These are phyloP conservation scores for Chloroceryle inda DNA, from an alignment of 2,797 vertebrate genomes.

Conservation along the genomic window DNA sequence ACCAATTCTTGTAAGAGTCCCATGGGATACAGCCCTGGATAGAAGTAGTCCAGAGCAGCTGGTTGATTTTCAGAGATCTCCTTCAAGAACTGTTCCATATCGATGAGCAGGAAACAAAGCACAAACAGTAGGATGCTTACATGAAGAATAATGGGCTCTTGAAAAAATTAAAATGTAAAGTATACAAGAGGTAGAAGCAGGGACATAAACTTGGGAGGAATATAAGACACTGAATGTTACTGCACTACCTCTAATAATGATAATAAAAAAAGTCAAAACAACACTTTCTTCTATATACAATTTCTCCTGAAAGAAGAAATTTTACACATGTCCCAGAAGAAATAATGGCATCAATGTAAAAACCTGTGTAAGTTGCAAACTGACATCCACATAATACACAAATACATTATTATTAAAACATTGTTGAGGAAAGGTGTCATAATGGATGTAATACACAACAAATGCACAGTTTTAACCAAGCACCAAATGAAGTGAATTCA, in stretches of 20 bases:
- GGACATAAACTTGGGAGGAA: fast-evolving
- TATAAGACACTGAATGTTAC: not conserved
- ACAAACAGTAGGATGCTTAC: too few species aligned
- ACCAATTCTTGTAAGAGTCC: not conserved
- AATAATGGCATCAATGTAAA: not conserved
- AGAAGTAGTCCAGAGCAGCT: not conserved
- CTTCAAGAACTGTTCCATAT: not conserved
- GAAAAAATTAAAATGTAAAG: too few species aligned
- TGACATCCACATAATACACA: fast-evolving
- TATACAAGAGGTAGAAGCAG: not conserved
- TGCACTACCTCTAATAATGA: too few species aligned
- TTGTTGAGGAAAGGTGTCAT: not conserved
- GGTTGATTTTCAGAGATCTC: not conserved
- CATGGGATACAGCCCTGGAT: not conserved
- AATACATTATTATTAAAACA: not conserved
- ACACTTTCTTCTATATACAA: not conserved
- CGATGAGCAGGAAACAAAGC: not conserved
- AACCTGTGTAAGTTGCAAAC: not conserved
- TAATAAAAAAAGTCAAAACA: not conserved
- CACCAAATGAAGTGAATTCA: not conserved
- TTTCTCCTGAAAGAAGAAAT: not conserved
- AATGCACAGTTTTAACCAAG: not conserved
- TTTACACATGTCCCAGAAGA: not conserved
- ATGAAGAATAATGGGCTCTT: too few species aligned
- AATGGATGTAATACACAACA: not conserved